Evolutionary conservation across 1,140 invertebrate genomes (phyloP).

Genomic region (Diorhabda elongata): DNA sequence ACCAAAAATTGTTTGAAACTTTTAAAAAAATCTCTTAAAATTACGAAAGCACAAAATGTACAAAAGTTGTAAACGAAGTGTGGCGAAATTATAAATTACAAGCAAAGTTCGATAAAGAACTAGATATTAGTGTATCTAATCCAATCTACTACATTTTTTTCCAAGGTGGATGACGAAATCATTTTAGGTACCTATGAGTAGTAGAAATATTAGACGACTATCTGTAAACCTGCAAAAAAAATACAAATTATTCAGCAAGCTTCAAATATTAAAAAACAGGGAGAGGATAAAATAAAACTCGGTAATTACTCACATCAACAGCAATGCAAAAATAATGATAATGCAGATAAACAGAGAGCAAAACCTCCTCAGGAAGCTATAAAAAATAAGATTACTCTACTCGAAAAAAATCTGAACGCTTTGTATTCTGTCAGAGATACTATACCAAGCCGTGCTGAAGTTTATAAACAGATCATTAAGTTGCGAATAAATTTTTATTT

Average conservation of each 20-base stretch:
- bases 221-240: neutral
- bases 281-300: neutral
- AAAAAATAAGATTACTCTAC: conserved; percentile 32
- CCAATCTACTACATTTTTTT: no score
- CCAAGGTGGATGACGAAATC: no score
- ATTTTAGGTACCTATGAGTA: no score
- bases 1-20: conserved; percentile 8
- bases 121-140: conserved; percentile 17
- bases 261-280: neutral
- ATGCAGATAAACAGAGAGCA: conserved; percentile 16
- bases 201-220: neutral
- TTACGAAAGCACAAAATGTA: conserved; percentile 14
- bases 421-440: conserved; percentile 25
- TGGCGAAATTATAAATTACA: conserved; percentile 17
- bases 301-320: neutral
- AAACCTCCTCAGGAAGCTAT: conserved; percentile 35
- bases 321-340: conserved; percentile 3
- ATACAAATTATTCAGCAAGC: neutral
- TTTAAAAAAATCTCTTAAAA: neutral
- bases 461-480: conserved; percentile 32
- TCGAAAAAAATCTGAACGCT: conserved; percentile 28
- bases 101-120: neutral
- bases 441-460: conserved; percentile 32
- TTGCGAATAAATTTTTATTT: conserved; percentile 38
- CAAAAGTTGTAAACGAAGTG: conserved; percentile 17